Base-by-base conservation (phyloP, 2,113 vertebrate species). In the Panurus biarmicus region DNA sequence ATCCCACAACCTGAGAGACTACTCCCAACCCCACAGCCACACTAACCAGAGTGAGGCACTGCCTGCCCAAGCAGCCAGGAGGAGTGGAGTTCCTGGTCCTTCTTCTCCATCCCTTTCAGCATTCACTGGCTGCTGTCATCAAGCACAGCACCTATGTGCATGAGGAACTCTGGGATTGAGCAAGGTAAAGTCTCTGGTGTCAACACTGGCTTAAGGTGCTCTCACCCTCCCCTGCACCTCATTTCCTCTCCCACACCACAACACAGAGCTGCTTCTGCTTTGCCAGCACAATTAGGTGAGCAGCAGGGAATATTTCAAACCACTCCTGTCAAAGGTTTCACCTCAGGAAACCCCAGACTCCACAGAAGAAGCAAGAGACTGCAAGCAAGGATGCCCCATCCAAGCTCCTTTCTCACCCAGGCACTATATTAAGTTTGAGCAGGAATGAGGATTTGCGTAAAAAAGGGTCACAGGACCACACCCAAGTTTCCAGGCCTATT, bases 101-200 rank as follows among this genome's bases (percentile, higher is more conserved):
- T 78, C 15, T 10, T 31, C 26, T 58, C 0, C 1, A 35, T 16
- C 16, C 21, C 36, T n/a, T 57, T 47, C 67, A 69, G 36, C 14
- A 2, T 42, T 17, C 2, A 42, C 36, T 12, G 33, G 50, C 31
- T 64, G 38, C 76, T 67, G 51, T 12, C 57, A 92, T 14, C 44
- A 23, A 8, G n/a, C 48, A 14, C 29, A 36, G 51, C 61, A 54
- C 21, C 9, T 2, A n/a, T 0, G 0, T 19, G 8, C 45, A 12
- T 0, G 33, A 85, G 28, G 44, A 95, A 36, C 11, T 1, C n/a
- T 6, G 33, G 5, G 45, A 36, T 69, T 78, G 82, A 0, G 0
- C 3, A 2, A 69, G 40, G 45, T 40, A 15, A 92, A 61, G 28
- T 14, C 72, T 73, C 54, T 5, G 1, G 50, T 42, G 56, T 38